These are phyloP conservation scores for Campoplex nolae DNA, from an alignment of 2,888 invertebrate genomes.

Conservation along the genomic window DNA sequence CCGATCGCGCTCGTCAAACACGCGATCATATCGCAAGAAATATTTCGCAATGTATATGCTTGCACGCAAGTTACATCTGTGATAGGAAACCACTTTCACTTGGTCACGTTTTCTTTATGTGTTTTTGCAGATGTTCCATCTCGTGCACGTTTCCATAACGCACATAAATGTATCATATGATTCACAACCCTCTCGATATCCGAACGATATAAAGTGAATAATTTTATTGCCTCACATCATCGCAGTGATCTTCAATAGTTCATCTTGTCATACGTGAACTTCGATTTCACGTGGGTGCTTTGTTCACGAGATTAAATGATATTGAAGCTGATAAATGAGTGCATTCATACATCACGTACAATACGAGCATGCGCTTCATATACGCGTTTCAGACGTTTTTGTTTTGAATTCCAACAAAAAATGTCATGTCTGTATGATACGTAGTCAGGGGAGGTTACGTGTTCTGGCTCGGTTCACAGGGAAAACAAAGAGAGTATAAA, in stretches of 20 bases:
- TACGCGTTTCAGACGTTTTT: conserved; percentile 6
- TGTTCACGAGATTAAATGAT: background rate
- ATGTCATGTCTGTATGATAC: conserved; percentile 28
- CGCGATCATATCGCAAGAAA: conserved; percentile 60
- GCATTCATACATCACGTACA: conserved; percentile 1
- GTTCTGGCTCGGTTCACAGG: conserved; percentile 63
- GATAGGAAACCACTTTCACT: conserved; percentile 44
- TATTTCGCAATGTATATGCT: conserved; percentile 41
- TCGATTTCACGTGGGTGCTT: background rate
- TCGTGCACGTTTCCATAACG: background rate
- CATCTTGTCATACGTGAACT: conserved; percentile 29
- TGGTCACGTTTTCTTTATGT: conserved; percentile 37
- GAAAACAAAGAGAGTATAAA: conserved; percentile 23
- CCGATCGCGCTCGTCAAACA: conserved; percentile 37
- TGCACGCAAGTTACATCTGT: conserved; percentile 44
- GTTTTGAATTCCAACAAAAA: conserved; percentile 23
- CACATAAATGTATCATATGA: background rate
- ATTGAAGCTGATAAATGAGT: background rate
- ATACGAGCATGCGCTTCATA: background rate
- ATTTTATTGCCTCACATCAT: conserved; percentile 57
- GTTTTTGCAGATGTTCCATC: conserved; percentile 47
- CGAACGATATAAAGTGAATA: conserved; percentile 53
- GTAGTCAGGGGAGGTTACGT: conserved; percentile 68
- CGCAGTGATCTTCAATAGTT: conserved; percentile 27
- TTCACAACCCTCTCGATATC: conserved; percentile 24